Conservation (phyloP, 2,797 vertebrate species). For the Muscicapa comitata region DNA sequence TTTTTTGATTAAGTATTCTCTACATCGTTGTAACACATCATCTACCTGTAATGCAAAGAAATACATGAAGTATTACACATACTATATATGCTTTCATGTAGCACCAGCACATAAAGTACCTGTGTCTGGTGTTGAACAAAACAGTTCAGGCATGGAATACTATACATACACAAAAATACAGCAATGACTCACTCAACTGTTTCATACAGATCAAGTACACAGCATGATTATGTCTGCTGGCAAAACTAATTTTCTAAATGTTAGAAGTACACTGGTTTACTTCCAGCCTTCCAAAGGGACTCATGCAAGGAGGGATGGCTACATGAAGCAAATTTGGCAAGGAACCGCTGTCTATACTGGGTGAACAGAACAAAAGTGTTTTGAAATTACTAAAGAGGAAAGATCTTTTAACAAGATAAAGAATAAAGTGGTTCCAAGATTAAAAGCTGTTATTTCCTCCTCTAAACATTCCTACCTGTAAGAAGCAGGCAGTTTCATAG, state of each 20-base stretch:
- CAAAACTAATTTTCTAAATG: neutral
- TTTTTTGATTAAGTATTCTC: constrained; percentile 98
- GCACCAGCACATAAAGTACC: neutral
- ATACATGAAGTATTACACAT: neutral
- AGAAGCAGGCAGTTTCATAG: constrained; percentile 97
- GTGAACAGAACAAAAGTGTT: neutral
- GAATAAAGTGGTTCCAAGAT: neutral
- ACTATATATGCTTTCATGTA: neutral
- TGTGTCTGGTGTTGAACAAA: neutral
- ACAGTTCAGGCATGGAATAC: neutral
- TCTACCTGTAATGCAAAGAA: constrained; percentile 83
- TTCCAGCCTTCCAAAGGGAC: neutral
- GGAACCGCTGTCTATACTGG: neutral
- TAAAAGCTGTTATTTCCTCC: neutral
- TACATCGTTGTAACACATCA: constrained; percentile 90
- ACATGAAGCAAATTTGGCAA: neutral
- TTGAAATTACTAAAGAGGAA: neutral
- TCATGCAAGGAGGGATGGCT: neutral
- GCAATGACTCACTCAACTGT: neutral
- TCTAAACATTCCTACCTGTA: constrained; percentile 82
- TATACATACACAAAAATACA: neutral
- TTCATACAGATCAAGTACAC: neutral
- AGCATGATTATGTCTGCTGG: neutral
- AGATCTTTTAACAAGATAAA: neutral
- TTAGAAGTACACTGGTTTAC: neutral